A percentile compares a stretch with the other conserved stretches of the same genome.
Evolutionary conservation across 2,113 vertebrate genomes (phyloP).

Genomic region (Oxyruncus cristatus): DNA sequence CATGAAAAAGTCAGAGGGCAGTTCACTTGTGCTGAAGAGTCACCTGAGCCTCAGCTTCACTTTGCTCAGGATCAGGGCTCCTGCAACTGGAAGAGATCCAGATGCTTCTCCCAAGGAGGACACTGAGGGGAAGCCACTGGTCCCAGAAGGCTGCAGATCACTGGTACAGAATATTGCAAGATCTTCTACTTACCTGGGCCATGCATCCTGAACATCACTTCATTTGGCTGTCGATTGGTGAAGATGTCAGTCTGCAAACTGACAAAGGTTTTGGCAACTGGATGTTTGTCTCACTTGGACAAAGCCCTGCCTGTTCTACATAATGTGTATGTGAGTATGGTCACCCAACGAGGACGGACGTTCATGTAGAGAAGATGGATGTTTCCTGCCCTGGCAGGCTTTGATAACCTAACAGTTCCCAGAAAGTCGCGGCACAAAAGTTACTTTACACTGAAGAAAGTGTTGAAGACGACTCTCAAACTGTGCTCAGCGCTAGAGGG

Average conservation of each 20-base stretch:
- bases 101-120: neutral
- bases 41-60: neutral
- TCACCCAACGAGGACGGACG: fast-evolving
- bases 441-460: neutral
- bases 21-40: neutral
- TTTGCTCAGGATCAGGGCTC: neutral
- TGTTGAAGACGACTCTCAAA: neutral
- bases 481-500: neutral
- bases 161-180: neutral
- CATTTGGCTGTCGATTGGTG: neutral
- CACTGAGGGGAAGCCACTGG: neutral
- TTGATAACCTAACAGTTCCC: neutral
- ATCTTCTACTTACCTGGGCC: neutral
- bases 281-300: neutral
- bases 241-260: neutral
- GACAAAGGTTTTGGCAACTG: neutral
- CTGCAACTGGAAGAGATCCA: neutral
- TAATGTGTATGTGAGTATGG: neutral
- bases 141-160: neutral
- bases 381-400: neutral
- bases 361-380: neutral
- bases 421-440: neutral
- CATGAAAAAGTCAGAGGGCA: neutral
- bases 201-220: neutral
- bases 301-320: neutral